phyloP scores from a whole-genome alignment of 2,113 vertebrate species.

The Sterna hirundo region DNA sequence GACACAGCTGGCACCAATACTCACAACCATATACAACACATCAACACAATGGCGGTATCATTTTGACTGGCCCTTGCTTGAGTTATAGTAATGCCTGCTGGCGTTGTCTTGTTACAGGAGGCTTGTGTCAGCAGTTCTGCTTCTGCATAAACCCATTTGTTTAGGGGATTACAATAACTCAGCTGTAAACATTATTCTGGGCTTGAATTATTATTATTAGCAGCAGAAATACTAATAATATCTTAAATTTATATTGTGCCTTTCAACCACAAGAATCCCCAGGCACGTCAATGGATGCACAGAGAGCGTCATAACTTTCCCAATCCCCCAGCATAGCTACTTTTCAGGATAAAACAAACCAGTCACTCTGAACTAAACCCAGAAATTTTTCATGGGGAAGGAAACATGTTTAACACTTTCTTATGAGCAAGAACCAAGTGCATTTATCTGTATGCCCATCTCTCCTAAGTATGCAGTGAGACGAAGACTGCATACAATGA shows the following conservation, averaged over 20 bases:
- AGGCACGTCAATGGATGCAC: neutral
- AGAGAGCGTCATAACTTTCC: neutral
- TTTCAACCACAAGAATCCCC: neutral
- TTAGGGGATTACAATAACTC: neutral
- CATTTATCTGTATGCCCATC: neutral
- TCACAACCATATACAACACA: neutral
- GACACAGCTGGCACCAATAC: slow-evolving; percentile 12
- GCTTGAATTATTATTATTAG: slow-evolving; percentile 43
- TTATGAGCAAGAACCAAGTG: neutral
- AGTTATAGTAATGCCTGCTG: slow-evolving; percentile 32
- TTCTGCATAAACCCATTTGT: slow-evolving; percentile 30
- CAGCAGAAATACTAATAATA: slow-evolving; percentile 1
- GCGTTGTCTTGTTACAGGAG: neutral
- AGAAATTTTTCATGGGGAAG: neutral
- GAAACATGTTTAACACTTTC: neutral
- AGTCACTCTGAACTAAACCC: neutral
- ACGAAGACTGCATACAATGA: neutral
- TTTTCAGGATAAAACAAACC: neutral
- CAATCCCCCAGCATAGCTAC: neutral
- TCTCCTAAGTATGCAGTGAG: neutral
- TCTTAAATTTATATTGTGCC: neutral
- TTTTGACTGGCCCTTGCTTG: slow-evolving; percentile 44
- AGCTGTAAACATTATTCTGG: slow-evolving; percentile 5
- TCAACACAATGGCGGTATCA: neutral
- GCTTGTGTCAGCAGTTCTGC: slow-evolving; percentile 48